phyloP scores from a whole-genome alignment of 2,113 vertebrate species.

The Manacus vitellinus region DNA sequence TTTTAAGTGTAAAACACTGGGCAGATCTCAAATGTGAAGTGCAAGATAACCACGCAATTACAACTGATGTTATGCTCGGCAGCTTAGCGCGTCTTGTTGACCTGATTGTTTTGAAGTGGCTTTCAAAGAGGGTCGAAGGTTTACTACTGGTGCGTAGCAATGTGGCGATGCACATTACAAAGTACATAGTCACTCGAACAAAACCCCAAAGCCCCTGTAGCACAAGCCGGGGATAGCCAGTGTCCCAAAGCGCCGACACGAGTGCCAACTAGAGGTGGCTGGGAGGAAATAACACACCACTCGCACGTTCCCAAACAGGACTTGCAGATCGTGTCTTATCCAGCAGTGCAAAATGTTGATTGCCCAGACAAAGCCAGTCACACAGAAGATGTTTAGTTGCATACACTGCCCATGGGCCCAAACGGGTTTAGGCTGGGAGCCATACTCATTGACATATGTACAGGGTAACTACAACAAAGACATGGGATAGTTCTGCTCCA shows the following conservation, averaged over 20 bases:
- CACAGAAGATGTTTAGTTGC: neutral
- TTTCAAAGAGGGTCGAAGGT: neutral
- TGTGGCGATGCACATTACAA: accelerated
- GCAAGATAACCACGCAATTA: neutral
- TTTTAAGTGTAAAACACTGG: neutral
- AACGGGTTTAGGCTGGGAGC: neutral
- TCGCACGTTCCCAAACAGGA: neutral
- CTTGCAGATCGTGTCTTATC: neutral
- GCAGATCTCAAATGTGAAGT: neutral
- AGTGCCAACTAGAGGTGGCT: neutral
- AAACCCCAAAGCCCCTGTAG: accelerated
- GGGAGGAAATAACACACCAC: neutral
- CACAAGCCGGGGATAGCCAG: accelerated
- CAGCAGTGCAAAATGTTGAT: neutral
- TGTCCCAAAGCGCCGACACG: neutral
- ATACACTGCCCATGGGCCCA: neutral
- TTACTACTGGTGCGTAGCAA: accelerated
- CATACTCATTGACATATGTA: too few species aligned
- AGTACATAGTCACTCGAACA: accelerated
- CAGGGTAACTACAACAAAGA: neutral
- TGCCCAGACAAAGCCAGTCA: neutral
- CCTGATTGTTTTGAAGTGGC: neutral
- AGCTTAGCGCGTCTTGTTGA: neutral
- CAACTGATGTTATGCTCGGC: accelerated
- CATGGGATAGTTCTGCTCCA: neutral